Evolutionary conservation across 2,113 vertebrate species (phyloP), one percentile per base, ranked within the genome.

Genomic region (Fulica atra): DNA sequence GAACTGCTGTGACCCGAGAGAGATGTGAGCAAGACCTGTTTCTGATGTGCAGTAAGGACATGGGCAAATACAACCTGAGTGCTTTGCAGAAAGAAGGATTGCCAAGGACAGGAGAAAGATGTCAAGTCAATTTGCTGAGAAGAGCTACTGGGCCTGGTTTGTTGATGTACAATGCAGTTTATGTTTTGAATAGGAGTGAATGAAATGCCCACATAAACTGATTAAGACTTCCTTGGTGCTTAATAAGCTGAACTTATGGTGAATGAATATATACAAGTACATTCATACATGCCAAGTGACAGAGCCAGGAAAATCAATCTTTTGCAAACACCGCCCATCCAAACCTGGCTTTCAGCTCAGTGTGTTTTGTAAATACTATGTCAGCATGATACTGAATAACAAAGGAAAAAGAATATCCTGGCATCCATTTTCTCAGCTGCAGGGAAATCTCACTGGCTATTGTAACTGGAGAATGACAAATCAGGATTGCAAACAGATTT

Each of bases 401-500:
- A 92, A 88, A 89, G 56, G 53, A 78, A 93, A 86, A 90, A 72
- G 81, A 81, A 86, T 81, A 66, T 57, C 77, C 54, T 38, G 7
- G 81, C 44, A 51, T 95, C 76, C 78, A 61, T 97, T 96, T 96
- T 92, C 88, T 90, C 59, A 86, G 64, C 56, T 86, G 60, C 38
- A 66, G 60, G 48, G 68, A 89, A 79, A 78, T 78, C 72, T 92
- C 64, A 46, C 44, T 70, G 40, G 51, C 20, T 83, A 14, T 76
- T 71, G 19, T 73, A 91, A 79, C 24, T 89, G 78, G 71, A 36
- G 56, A 92, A 79, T 72, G 86, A 74, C 74, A 86, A 79, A 94
- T 94, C 53, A 92, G 95, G 89, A 95, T 92, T 77, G 54, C 92
- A 95, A 97, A 96, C 61, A 94, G 86, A 81, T 95, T 97, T 96